phyloP scores from a whole-genome alignment of 2,113 vertebrate species.

The Zeus faber region DNA sequence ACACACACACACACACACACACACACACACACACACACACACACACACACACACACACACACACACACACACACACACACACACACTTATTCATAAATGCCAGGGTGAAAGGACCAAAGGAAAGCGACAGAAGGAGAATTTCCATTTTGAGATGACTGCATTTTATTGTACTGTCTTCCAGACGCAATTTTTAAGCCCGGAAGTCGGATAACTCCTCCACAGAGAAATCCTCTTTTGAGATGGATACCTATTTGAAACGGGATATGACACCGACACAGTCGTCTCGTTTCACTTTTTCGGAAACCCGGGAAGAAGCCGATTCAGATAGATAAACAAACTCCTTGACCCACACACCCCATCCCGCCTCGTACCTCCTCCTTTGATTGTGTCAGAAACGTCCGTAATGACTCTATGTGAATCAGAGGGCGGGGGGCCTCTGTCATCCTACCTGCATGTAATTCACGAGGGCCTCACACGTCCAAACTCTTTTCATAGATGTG shows the following conservation, averaged over 20 bases:
- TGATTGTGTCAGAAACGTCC: not conserved
- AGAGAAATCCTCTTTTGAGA: constrained; percentile 66
- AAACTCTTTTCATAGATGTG: constrained; percentile 4
- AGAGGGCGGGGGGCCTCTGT: constrained; percentile 6
- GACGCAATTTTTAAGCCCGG: constrained; percentile 61
- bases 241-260: constrained; percentile 69
- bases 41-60: not conserved
- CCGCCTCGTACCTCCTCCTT: not conserved
- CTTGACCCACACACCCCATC: constrained; percentile 29
- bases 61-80: constrained; percentile 10
- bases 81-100: constrained; percentile 28
- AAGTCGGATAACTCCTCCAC: constrained; percentile 56
- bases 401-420: constrained; percentile 20
- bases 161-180: constrained; percentile 63
- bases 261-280: constrained; percentile 71
- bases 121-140: constrained; percentile 57
- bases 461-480: constrained; percentile 15
- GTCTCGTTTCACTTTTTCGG: constrained; percentile 57
- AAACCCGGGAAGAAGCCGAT: constrained; percentile 16
- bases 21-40: not conserved
- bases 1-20: not conserved
- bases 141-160: constrained; percentile 65
- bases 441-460: constrained; percentile 21
- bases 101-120: constrained; percentile 65
- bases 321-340: constrained; percentile 35